Percentiles rank a stretch among this genome's conserved stretches.
phyloP scores from a whole-genome alignment of 23 tunicate species.

The Aplidium turbinatum region DNA sequence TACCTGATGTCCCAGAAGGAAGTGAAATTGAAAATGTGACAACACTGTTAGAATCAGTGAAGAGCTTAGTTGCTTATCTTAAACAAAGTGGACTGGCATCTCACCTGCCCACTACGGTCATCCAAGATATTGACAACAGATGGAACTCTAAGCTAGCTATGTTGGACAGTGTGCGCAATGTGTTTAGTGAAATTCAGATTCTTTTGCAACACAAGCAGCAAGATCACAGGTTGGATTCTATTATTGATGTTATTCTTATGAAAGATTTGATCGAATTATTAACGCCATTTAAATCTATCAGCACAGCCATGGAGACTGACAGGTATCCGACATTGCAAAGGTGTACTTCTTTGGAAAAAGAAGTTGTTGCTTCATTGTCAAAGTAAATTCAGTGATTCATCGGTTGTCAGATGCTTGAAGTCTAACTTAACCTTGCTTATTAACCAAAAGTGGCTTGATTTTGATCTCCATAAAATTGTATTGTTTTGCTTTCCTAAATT shows the following conservation, averaged over 20 bases:
- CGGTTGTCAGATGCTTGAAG: conserved; percentile 7
- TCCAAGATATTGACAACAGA: conserved; percentile 27
- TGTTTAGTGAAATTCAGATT: conserved; percentile 7
- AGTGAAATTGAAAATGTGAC: not conserved
- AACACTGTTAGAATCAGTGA: not conserved
- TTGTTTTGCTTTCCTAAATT: conserved; percentile 27
- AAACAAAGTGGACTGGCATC: conserved; percentile 31
- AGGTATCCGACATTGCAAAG: conserved; percentile 31
- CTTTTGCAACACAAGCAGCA: conserved; percentile 9
- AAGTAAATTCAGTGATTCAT: not conserved
- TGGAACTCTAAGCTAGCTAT: conserved; percentile 23
- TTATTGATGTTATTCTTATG: conserved; percentile 29
- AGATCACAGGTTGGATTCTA: conserved; percentile 3
- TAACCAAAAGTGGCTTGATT: conserved; percentile 9
- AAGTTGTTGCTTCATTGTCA: conserved; percentile 24
- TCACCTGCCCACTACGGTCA: conserved; percentile 10
- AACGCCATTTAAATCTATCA: conserved; percentile 12
- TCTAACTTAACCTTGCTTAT: conserved; percentile 5
- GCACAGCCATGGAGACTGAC: conserved; percentile 37
- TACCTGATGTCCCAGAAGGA: no score
- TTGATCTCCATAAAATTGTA: not conserved
- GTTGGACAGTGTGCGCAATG: conserved; percentile 7
- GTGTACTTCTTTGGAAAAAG: conserved; percentile 31
- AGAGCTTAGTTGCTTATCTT: conserved; percentile 26
- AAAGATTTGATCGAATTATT: conserved; percentile 18